Percentiles rank a stretch among this genome's conserved stretches.
phyloP scores from a whole-genome alignment of 2,113 vertebrate genomes.

The Aegotheles bennettii region DNA sequence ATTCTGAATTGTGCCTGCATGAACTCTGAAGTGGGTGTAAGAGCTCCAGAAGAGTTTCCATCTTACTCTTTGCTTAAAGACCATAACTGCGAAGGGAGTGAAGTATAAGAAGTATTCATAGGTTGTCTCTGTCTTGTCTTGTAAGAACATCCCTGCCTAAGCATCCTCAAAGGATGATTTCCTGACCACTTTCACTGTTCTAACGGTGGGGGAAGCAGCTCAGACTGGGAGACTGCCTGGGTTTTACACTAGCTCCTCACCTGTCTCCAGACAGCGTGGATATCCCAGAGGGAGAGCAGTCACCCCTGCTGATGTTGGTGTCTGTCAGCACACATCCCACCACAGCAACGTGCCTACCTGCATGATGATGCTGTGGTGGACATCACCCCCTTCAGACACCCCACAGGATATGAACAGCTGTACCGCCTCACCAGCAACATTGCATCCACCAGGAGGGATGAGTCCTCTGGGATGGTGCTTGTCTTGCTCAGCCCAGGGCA shows the following conservation, averaged over 20 bases:
- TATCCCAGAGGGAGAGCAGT: background rate
- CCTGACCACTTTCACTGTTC: fast-evolving
- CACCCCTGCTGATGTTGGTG: background rate
- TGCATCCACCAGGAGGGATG: fast-evolving
- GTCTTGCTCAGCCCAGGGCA: background rate
- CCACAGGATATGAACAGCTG: fast-evolving
- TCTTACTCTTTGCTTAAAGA: background rate
- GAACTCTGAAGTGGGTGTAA: background rate
- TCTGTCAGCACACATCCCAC: fast-evolving
- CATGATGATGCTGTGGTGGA: fast-evolving
- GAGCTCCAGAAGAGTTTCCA: background rate
- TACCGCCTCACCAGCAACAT: background rate
- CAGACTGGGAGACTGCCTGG: background rate
- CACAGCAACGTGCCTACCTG: fast-evolving
- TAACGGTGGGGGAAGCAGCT: background rate
- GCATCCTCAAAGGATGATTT: background rate
- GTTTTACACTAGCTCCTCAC: background rate
- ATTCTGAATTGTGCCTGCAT: background rate
- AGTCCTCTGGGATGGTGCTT: fast-evolving
- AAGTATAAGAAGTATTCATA: background rate
- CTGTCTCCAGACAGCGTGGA: background rate
- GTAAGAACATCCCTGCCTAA: background rate
- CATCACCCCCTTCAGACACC: too few relatives aligned
- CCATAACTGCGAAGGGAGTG: background rate
- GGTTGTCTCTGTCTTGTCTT: background rate